These are phyloP conservation scores for Tiaroga cobitis DNA, from an alignment of 2,797 vertebrate genomes.

Conservation along the genomic window DNA sequence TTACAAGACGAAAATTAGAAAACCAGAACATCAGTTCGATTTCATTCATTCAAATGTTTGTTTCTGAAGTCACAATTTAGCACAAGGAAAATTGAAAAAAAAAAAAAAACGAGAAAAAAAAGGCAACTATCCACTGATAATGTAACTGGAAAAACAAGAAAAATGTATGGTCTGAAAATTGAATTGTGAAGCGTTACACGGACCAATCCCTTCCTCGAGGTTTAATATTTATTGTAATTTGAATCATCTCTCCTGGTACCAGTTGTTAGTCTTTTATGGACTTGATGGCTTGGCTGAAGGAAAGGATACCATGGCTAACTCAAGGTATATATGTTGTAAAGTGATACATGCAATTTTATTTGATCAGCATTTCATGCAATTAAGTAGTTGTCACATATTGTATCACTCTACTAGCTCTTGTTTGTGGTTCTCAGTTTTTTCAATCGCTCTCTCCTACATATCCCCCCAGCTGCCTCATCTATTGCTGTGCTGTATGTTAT, in stretches of 20 bases:
- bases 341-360: not conserved
- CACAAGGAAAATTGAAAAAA: too few relatives aligned
- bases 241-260: not conserved
- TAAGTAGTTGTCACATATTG: not conserved
- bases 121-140: too few relatives aligned
- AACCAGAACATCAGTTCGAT: too few relatives aligned
- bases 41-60: too few relatives aligned
- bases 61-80: too few relatives aligned
- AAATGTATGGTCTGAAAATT: too few relatives aligned
- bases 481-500: conserved; percentile 43
- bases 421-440: conserved; percentile 62
- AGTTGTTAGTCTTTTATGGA: conserved; percentile 2
- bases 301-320: not conserved
- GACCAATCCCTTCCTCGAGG: not conserved
- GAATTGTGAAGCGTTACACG: too few relatives aligned
- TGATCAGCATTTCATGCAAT: conserved; percentile 48
- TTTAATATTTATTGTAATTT: not conserved
- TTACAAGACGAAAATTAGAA: too few relatives aligned
- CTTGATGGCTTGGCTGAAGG: not conserved
- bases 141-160: too few relatives aligned
- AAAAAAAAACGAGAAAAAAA: too few relatives aligned
- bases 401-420: not conserved
- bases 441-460: conserved; percentile 54
- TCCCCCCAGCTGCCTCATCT: conserved; percentile 43
- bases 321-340: not conserved